Percentiles rank a stretch among this genome's conserved stretches.
phyloP scores from a whole-genome alignment of 2,113 vertebrate species.

The Falcunculus frontatus region DNA sequence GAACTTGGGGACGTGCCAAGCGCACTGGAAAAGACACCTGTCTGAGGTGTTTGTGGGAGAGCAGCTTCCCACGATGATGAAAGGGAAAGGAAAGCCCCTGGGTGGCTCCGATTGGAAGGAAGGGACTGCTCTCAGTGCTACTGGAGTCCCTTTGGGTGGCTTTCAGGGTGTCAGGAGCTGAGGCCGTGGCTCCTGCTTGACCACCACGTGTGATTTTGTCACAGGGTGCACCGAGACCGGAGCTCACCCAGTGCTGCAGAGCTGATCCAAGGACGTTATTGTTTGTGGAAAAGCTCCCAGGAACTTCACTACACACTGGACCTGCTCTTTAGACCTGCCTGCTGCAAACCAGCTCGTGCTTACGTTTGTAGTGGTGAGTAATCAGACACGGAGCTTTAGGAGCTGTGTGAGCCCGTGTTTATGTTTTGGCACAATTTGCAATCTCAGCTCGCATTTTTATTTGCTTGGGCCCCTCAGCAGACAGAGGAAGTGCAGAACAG shows the following conservation, averaged over 20 bases:
- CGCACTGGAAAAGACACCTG: constrained; percentile 22
- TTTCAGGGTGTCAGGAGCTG: neutral
- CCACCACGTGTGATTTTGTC: neutral
- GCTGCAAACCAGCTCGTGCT: neutral
- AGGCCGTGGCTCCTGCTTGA: neutral
- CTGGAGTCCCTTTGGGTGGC: neutral
- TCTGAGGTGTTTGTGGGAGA: neutral
- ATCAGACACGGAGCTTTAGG: neutral
- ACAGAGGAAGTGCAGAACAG: neutral
- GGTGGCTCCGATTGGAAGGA: neutral
- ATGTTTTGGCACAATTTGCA: constrained; percentile 24
- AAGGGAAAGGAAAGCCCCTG: neutral
- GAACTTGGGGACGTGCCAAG: constrained; percentile 2
- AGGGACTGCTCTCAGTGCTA: neutral
- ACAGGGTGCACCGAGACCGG: neutral
- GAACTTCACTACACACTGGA: neutral
- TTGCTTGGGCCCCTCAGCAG: constrained; percentile 18
- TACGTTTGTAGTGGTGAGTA: constrained; percentile 33
- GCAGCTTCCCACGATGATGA: neutral
- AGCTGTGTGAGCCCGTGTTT: neutral
- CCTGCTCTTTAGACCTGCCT: neutral
- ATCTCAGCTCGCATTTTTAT: neutral
- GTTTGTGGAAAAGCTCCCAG: neutral
- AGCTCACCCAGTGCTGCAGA: neutral
- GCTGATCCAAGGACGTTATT: neutral